phyloP scores from a whole-genome alignment of 2,888 invertebrate species.

The Diachrysia chrysitis region DNA sequence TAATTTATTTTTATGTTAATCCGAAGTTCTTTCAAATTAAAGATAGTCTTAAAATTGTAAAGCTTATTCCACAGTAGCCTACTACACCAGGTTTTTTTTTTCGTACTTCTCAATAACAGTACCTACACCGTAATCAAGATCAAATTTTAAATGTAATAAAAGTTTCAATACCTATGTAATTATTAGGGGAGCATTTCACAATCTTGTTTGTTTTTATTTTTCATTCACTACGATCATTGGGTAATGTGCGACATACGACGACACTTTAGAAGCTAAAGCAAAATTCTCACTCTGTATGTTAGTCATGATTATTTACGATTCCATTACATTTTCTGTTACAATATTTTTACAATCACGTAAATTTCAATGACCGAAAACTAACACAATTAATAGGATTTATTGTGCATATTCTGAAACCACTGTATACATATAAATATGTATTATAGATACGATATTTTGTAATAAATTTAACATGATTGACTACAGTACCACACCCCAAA shows the following conservation, averaged over 20 bases:
- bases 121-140: not conserved
- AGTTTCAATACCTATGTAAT: constrained; percentile 25
- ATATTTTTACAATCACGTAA: constrained; percentile 64
- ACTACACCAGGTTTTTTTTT: not conserved
- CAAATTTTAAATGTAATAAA: not conserved
- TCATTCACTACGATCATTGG: too few species aligned
- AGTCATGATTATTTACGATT: constrained; percentile 56
- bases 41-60: constrained; percentile 2
- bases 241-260: constrained; percentile 29
- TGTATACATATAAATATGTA: constrained; percentile 66
- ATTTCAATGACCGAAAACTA: constrained; percentile 74
- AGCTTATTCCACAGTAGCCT: not conserved
- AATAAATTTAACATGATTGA: constrained; percentile 84
- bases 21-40: not conserved
- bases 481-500: constrained; percentile 84
- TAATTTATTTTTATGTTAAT: not conserved
- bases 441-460: constrained; percentile 77
- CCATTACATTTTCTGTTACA: constrained; percentile 54
- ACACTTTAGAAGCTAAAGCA: constrained; percentile 59
- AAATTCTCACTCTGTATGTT: constrained; percentile 58
- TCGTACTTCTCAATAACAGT: not conserved
- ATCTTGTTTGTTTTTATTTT: too few species aligned
- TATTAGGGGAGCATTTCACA: constrained; percentile 26
- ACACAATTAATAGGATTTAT: constrained; percentile 72
- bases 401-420: constrained; percentile 81